These are phyloP conservation scores for Ictalurus punctatus DNA, from an alignment of 2,113 vertebrate genomes.

Conservation along the genomic window DNA sequence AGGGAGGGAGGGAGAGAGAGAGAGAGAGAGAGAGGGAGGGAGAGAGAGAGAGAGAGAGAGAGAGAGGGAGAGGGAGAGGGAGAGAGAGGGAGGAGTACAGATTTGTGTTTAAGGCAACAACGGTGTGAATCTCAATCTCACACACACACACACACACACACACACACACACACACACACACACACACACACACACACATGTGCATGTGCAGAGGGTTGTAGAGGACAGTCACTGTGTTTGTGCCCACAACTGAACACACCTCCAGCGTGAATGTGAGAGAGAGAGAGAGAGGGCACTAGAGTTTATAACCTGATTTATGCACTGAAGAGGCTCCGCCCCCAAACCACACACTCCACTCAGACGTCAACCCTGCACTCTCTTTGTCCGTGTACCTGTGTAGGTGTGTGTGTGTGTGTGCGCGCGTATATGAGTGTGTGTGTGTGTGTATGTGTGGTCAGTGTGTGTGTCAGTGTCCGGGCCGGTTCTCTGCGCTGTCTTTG, in stretches of 20 bases:
- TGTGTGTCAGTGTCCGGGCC: neutral
- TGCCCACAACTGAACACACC: neutral
- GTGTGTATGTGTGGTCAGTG: neutral
- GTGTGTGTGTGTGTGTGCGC: neutral
- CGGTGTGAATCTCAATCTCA: neutral
- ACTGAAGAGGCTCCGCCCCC: slow-evolving; percentile 10
- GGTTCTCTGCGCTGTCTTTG: neutral
- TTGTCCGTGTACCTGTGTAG: neutral
- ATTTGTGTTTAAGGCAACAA: slow-evolving; percentile 12
- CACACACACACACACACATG: neutral
- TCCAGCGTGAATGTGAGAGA: neutral
- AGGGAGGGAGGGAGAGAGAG: neutral
- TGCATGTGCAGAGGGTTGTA: neutral
- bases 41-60: neutral
- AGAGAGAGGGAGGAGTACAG: neutral
- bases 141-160: neutral
- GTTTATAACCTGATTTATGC: slow-evolving; percentile 28
- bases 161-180: too few species aligned
- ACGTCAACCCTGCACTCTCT: neutral
- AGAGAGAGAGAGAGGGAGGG: neutral
- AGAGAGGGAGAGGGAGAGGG: neutral
- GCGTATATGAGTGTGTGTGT: too few species aligned
- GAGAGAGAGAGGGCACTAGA: slow-evolving; percentile 16
- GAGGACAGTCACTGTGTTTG: neutral
- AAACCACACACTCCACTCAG: neutral